Conservation (phyloP, 2,888 invertebrate genomes). For the Ochropacha duplaris region DNA sequence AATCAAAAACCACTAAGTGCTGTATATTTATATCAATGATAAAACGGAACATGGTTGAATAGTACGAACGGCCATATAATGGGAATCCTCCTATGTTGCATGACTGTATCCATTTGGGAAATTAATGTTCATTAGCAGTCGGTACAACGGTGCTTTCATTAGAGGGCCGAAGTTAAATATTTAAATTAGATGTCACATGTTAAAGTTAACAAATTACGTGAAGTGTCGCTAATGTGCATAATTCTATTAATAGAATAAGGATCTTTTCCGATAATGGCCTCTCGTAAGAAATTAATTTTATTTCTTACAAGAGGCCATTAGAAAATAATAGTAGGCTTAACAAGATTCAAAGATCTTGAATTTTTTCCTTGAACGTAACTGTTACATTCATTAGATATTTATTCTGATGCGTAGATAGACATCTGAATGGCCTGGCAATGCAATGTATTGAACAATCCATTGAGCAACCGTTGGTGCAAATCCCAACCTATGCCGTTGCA, state of each 20-base stretch:
- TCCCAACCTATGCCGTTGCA: background rate
- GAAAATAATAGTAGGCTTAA: no score
- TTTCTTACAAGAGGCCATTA: background rate
- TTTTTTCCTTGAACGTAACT: no score
- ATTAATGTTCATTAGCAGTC: conserved; percentile 49
- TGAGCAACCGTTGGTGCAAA: background rate
- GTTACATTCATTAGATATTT: background rate
- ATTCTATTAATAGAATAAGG: background rate
- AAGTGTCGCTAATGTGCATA: background rate
- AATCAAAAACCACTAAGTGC: background rate
- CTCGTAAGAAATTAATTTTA: background rate
- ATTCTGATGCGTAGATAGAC: background rate
- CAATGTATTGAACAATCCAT: background rate
- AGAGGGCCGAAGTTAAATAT: conserved; percentile 42
- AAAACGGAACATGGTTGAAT: conserved; percentile 40
- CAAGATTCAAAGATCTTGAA: no score
- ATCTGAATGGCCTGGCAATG: background rate
- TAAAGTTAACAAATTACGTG: conserved; percentile 32
- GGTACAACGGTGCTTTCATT: conserved; percentile 36
- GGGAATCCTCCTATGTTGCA: conserved; percentile 28
- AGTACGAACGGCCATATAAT: conserved; percentile 38
- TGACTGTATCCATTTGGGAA: conserved; percentile 47
- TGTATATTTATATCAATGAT: conserved; percentile 15
- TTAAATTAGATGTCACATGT: conserved; percentile 40
- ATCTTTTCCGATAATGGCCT: background rate